Base-by-base conservation (phyloP, 2,797 vertebrate species). In the Molossus alvarezi region DNA sequence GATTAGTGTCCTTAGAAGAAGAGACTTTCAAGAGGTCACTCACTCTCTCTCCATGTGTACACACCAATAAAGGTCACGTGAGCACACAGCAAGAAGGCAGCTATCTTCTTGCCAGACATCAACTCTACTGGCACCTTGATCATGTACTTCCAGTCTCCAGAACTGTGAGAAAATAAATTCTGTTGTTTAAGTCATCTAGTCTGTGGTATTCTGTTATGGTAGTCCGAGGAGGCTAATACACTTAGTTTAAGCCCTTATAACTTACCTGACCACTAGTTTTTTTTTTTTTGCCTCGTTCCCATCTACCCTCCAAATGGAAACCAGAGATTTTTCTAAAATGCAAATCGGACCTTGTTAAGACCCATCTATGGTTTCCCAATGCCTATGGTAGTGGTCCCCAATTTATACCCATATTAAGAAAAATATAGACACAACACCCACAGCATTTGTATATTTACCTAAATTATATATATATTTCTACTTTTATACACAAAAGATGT, bases 271-370 rank as follows among this genome's bases (percentile, higher is more conserved):
- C n/a, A 83, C 76, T n/a, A n/a, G 45, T 85, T 77, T 88, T 48
- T 33, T 33, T 33, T 33, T 33, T 33, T 89, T 95, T 83, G 71
- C 23, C 29, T 81, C 17, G 11, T 55, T 95, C 76, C 51, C 37
- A 83, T 41, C 45, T 48, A 58, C 21, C 29, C 37, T 86, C 71
- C 25, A 91, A 80, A 82, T 29, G 58, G 13, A 96, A 95, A 72
- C 41, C 67, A 95, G 48, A 18, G 57, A 72, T 77, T 84, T 90
- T 94, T 95, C 33, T 95, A 75, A 94, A 95, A 87, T 89, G 33
- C 21, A 93, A 75, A 75, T 71, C 37, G 60, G 14, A 90, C 48
- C 48, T 87, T 69, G 18, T 93, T 62, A 95, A 95, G 93, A 93
- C n/a, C n/a, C 15, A 60, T 9, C 29, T 65, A 45, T 51, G 29